A percentile compares a stretch with the other conserved stretches of the same genome.
Conservation (phyloP, 2,888 invertebrate species). For the Hymenopus coronatus region DNA sequence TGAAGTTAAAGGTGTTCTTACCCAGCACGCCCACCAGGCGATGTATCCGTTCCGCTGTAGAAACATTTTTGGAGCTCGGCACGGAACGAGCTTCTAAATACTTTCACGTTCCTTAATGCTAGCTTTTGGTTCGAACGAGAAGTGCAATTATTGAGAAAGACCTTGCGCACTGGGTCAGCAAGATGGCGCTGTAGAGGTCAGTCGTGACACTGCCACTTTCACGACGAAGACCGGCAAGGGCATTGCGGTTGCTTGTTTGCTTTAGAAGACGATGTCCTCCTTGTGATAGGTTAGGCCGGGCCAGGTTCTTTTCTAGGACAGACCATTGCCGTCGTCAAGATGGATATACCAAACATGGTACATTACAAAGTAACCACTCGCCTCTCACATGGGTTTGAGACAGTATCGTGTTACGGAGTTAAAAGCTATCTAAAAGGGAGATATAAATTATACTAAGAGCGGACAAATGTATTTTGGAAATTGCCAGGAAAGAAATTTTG, state of each 20-base stretch:
- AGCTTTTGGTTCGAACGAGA: neutral
- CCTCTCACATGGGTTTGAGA: no score
- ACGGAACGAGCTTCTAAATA: neutral
- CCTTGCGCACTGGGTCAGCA: neutral
- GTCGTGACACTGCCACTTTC: neutral
- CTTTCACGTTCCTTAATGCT: neutral
- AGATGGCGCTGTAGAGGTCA: neutral
- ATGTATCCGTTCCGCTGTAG: no score
- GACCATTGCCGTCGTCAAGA: neutral
- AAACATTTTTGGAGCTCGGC: neutral
- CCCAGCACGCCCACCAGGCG: no score
- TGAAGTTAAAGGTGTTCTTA: no score
- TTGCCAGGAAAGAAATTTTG: no score
- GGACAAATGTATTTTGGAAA: no score
- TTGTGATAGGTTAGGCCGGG: neutral
- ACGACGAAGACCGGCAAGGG: neutral
- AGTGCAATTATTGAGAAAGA: neutral
- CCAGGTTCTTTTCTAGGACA: neutral
- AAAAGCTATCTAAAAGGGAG: no score
- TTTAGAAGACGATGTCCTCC: neutral
- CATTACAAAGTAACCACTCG: no score
- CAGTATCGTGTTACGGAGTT: no score
- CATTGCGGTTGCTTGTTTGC: neutral
- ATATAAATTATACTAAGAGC: no score
- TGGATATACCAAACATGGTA: no score